Evolutionary conservation across 2,113 vertebrate species (phyloP).

Genomic region (Pterocles gutturalis): DNA sequence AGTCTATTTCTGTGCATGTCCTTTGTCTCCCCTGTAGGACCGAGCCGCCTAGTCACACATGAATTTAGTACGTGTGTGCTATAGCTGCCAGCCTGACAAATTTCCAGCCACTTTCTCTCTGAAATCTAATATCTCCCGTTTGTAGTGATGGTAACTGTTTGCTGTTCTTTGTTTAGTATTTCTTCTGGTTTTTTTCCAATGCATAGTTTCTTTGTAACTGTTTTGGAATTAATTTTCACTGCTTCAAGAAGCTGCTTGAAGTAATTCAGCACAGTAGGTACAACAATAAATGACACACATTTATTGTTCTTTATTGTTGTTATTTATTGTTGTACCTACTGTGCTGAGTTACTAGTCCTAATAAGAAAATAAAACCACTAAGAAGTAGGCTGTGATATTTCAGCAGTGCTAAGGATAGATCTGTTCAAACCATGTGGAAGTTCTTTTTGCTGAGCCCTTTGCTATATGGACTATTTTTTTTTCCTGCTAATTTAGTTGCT

Average conservation of each 20-base stretch:
- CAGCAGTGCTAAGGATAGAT: background rate
- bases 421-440: background rate
- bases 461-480: background rate
- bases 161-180: constrained; percentile 22
- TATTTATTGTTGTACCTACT: background rate
- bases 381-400: background rate
- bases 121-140: background rate
- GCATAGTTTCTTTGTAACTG: background rate
- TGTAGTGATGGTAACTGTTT: constrained; percentile 27
- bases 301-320: background rate
- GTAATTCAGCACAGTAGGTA: too few species aligned
- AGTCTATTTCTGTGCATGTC: background rate
- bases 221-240: background rate
- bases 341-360: background rate
- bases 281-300: too few species aligned
- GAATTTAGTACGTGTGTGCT: background rate
- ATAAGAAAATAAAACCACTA: background rate
- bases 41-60: background rate
- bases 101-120: background rate
- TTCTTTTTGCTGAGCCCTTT: background rate
- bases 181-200: constrained; percentile 8
- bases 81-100: background rate
- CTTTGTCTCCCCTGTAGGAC: background rate
- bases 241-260: background rate
- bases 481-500: background rate